Evolutionary conservation across 2,888 invertebrate species (phyloP), one percentile per base, ranked within the genome.

Genomic region (Mystacides longicornis): DNA sequence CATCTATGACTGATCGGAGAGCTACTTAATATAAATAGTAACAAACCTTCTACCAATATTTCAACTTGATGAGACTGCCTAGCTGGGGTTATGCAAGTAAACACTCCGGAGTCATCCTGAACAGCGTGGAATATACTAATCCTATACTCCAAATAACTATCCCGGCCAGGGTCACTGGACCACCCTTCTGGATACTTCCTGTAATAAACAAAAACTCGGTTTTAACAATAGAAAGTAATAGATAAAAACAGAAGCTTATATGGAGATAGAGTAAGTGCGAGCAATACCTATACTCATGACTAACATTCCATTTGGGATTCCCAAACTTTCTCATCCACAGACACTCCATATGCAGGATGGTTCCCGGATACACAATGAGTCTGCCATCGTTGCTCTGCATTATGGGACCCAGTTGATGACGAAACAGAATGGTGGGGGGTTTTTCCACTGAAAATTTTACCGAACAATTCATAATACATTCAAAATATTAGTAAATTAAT

Each of bases 321-420:
- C 92, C 92, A 67, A 90, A 90, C 55, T 89, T 78, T 58, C 90
- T 74, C 74, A 90, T 88, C 90, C 91, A 92, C 9, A 92, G 76
- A 63, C 92, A 92, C 69, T 92, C 92, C 87, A 92, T 89, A 66
- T 92, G 91, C 27, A 92, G 74, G 16, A 87, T 85, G 0, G 90
- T 87, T 0, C 91, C 91, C 0, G 92, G 91, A 70, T 89, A 91
- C 0, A 92, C 89, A 56, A 92, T 83, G 49, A 92, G 75, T 62
- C 87, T 87, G 1, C 92, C 92, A 64, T 91, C 89, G 63, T 89
- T 90, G 47, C 87, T 89, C 71, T 92, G 91, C 1, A 90, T 89
- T 53, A 92, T 91, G 0, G 91, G 90, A 0, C 91, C 92, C 42
- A 85, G 77, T 57, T 87, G 85, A 67, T 90, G 87, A 0, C 91